Base-by-base conservation (phyloP, 2,113 vertebrate species). In the Pterocles orientalis region DNA sequence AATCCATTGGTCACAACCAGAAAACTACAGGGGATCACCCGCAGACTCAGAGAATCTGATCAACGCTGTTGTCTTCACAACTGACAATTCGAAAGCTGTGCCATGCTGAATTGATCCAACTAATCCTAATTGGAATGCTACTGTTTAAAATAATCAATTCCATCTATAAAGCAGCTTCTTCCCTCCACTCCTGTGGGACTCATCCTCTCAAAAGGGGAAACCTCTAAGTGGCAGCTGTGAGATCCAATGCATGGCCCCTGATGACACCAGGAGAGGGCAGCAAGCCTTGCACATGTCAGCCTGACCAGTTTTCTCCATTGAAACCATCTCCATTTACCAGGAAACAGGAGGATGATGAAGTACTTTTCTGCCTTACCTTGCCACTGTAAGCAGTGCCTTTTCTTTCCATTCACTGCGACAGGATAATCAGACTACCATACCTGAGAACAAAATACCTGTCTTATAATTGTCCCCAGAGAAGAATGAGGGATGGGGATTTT, bases 191-290 rank as follows among this genome's bases (percentile, higher is more conserved):
- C 48, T 95, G 47, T 87, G 97, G 97, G 91, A 94, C 28, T 60
- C 45, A 12, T 36, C 56, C 39, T 28, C 41, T 79, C 39, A 66
- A 58, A 85, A 90, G 15, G 1, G n/a, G 39, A 80, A 79, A 43
- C 54, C 4, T 36, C 11, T 24, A 12, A 48, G 33, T 47, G 26
- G 76, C 66, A 95, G 85, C 62, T 34, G 41, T 24, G 65, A 53
- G 54, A 70, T 56, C 12, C 21, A 28, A 2, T 12, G 18, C 19
- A 1, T 3, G 18, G 50, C 36, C 5, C 2, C 18, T 9, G 62
- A 36, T 47, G 60, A 56, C 51, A 57, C 92, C 97, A 82, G 66
- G 51, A 97, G 96, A 96, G 95, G 93, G 95, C 95, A 94, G 91
- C 94, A 96, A 73, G 93, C 18, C 29, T 58, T 20, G 0, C 66